These are phyloP conservation scores for Drosophila infuscata DNA, from an alignment of 2,888 invertebrate species.

Conservation along the genomic window DNA sequence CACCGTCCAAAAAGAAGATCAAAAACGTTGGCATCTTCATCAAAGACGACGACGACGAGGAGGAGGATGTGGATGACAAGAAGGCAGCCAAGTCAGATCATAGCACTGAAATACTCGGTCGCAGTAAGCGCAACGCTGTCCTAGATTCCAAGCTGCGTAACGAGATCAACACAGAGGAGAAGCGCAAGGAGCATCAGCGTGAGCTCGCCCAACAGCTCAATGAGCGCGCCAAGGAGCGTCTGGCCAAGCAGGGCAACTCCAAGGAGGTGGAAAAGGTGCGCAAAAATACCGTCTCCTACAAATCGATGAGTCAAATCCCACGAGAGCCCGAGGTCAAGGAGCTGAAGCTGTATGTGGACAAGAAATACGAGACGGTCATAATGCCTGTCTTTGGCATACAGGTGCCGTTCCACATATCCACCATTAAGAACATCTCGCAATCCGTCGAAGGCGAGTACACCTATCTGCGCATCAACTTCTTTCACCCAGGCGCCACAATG, in stretches of 20 bases:
- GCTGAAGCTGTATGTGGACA: constrained; percentile 97
- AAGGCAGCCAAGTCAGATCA: constrained; percentile 90
- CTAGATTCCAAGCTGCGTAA: constrained; percentile 96
- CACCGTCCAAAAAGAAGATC: constrained; percentile 96
- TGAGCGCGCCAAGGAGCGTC: constrained; percentile 95
- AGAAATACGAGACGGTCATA: constrained; percentile 99
- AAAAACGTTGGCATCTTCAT: constrained; percentile 98
- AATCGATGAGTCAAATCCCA: constrained; percentile 96
- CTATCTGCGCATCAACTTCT: constrained; percentile 98
- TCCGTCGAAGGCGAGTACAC: constrained; percentile 99
- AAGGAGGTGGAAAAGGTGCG: constrained; percentile 95
- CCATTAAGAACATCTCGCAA: constrained; percentile 99
- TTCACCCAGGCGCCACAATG: constrained; percentile 98
- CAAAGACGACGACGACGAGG: constrained; percentile 94
- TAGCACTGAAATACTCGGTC: constrained; percentile 85
- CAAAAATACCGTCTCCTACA: constrained; percentile 98
- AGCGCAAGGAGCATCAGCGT: constrained; percentile 97
- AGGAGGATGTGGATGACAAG: constrained; percentile 91
- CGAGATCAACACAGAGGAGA: constrained; percentile 98
- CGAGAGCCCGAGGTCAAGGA: constrained; percentile 96
- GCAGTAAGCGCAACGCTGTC: constrained; percentile 95
- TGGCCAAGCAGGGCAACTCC: constrained; percentile 94
- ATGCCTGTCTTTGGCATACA: constrained; percentile 98
- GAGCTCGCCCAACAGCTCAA: constrained; percentile 96
- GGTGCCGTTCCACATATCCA: constrained; percentile 99